Base-by-base conservation (phyloP, 2,888 invertebrate species). In the Osedax frankpressi region DNA sequence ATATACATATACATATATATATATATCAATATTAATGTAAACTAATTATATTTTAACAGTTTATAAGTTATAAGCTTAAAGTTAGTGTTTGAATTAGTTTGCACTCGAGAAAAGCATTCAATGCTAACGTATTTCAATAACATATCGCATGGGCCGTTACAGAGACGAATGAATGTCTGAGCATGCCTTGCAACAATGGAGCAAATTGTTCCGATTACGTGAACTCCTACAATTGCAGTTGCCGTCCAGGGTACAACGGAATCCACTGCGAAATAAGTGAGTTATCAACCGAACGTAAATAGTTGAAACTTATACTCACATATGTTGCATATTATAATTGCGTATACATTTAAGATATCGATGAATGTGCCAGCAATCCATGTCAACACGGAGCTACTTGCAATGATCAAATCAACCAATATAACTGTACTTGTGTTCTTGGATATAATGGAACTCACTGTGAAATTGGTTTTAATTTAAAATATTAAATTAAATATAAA, bases 171-270 rank as follows among this genome's bases (percentile, higher is more conserved):
- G 68, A 68, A 27, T 68, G 68, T 68, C 3, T n/a, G 3, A 68
- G 24, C 28, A n/a, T 3, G 25, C 68, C 68, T n/a, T 68, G 68
- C 27, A 14, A 68, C n/a, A 24, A 68, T 68, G 68, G 68, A 68
- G 68, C 68, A 26, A 68, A 1, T 26, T 68, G 68, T 14, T 26
- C 25, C 14, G 68, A 68, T 14, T n/a, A 68, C n/a, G 68, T 68
- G 11, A 68, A 68, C 68, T n/a, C 24, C 24, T 68, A 68, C 68
- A 68, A 68, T 28, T 68, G 68, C 68, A n/a, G 26, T 3, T 68
- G 68, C 14, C n/a, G 3, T 26, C 27, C 26, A 2, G 68, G 68
- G 2, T 68, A 68, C 14, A 11, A 68, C n/a, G 68, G 68, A 26
- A 24, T 3, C 27, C n/a, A 25, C 28, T 68, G 68, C 27, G 68